Base-by-base conservation (phyloP, 2,797 vertebrate species). In the Caiman crocodilus region DNA sequence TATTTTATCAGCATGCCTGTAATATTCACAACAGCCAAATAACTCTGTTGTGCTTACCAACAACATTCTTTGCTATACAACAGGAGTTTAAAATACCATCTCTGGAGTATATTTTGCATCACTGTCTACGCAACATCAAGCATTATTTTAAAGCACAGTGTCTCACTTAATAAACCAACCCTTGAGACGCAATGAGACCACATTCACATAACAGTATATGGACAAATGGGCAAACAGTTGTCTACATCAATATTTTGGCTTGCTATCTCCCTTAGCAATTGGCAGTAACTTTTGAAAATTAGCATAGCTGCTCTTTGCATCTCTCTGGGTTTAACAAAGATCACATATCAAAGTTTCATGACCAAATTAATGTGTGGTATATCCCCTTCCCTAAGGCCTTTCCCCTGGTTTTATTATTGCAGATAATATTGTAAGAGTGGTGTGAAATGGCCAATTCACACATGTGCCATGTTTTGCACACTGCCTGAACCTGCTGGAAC, bases 401-500 rank as follows among this genome's bases (percentile, higher is more conserved):
- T 90, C 97, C 93, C 80, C 93, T 94, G 83, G 92, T 94, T 96
- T 95, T 97, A 96, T 97, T 97, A 97, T 95, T 97, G 90, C 93
- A 96, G 95, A 93, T 97, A 97, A 97, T 97, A 97, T 96, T 97
- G 91, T 96, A 97, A 97, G 95, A 95, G 96, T 83, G 74, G 95
- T 94, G 96, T 96, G 96, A 97, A 98, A 98, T 94, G 94, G 97
- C 97, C 97, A 97, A 97, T 97, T 97, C 97, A 97, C 97, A 98
- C 97, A 95, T 97, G 94, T 95, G 94, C 89, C 96, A 92, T 76
- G 71, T 94, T 97, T 97, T 96, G 92, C 87, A 95, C 92, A 96
- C 94, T 96, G 97, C 91, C 96, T 97, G 93, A 98, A 98, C 97
- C 97, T 97, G 96, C 97, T 98, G 96, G 97, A 98, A 98, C 97